Conservation (phyloP, 1,140 invertebrate species). For the Steinernema feltiae region DNA sequence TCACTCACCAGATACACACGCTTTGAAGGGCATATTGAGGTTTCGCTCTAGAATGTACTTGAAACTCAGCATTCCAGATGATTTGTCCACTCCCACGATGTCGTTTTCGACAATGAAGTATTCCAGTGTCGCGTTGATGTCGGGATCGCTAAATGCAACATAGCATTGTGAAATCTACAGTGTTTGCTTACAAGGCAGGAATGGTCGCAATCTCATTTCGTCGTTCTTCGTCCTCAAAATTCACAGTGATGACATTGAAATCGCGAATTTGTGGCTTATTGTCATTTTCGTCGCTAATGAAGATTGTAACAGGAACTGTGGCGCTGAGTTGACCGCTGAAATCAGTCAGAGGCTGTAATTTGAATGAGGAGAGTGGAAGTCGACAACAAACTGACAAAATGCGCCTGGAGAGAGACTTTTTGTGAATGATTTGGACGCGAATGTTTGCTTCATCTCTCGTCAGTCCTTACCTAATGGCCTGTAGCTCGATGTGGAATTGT, state of each 20-base stretch:
- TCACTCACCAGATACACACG: constrained; percentile 74
- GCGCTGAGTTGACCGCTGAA: constrained; percentile 53
- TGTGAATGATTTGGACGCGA: background rate
- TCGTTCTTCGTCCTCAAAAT: constrained; percentile 40
- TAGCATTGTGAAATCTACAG: background rate
- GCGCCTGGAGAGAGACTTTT: background rate
- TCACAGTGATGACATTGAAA: constrained; percentile 43
- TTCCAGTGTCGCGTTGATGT: constrained; percentile 55
- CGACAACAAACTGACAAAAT: background rate
- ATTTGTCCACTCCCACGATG: constrained; percentile 45
- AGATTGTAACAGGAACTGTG: constrained; percentile 48
- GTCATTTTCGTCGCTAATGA: constrained; percentile 54
- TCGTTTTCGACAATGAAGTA: constrained; percentile 52
- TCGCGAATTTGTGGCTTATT: constrained; percentile 51
- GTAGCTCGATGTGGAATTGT: constrained; percentile 48
- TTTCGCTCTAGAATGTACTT: constrained; percentile 81
- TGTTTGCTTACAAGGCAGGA: constrained; percentile 51
- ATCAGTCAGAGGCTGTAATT: background rate
- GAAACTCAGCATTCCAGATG: constrained; percentile 40
- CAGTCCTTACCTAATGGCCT: constrained; percentile 42
- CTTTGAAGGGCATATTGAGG: constrained; percentile 83
- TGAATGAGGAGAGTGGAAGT: constrained; percentile 7
- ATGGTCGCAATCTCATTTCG: constrained; percentile 41
- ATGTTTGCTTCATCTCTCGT: background rate
- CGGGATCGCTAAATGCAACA: constrained; percentile 50